Percentiles rank a stretch among this genome's conserved stretches.
These are phyloP conservation scores for Danio kyathit DNA, from an alignment of 2,797 vertebrate genomes.

Conservation along the genomic window DNA sequence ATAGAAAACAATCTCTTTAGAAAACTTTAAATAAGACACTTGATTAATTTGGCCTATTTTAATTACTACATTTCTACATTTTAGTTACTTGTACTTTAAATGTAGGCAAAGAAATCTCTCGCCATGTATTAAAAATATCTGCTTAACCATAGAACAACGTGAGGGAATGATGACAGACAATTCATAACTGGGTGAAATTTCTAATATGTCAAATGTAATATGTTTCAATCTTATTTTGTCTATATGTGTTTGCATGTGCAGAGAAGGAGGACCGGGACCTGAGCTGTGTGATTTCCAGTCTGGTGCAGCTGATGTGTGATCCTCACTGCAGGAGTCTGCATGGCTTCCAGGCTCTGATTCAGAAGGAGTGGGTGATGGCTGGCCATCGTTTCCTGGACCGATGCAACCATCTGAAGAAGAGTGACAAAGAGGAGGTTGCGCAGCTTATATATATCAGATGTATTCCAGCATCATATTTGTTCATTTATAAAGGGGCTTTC, in stretches of 20 bases:
- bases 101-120: too few species aligned
- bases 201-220: not conserved
- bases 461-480: not conserved
- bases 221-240: conserved; percentile 3
- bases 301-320: conserved; percentile 96
- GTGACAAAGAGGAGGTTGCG: conserved; percentile 90
- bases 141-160: too few species aligned
- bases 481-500: not conserved
- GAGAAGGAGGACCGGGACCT: conserved; percentile 96
- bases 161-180: too few species aligned
- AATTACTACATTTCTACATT: too few species aligned
- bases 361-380: conserved; percentile 99
- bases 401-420: conserved; percentile 96
- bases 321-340: conserved; percentile 89
- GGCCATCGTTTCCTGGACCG: conserved; percentile 94
- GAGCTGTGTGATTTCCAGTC: conserved; percentile 89
- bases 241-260: conserved; percentile 66
- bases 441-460: not conserved
- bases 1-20: too few species aligned
- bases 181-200: too few species aligned
- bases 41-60: too few species aligned
- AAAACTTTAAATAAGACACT: too few species aligned
- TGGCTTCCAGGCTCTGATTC: conserved; percentile 95
- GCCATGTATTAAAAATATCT: too few species aligned
- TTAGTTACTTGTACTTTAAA: too few species aligned